Evolutionary conservation across 2,797 vertebrate species (phyloP).

Genomic region (Champsocephalus gunnari): DNA sequence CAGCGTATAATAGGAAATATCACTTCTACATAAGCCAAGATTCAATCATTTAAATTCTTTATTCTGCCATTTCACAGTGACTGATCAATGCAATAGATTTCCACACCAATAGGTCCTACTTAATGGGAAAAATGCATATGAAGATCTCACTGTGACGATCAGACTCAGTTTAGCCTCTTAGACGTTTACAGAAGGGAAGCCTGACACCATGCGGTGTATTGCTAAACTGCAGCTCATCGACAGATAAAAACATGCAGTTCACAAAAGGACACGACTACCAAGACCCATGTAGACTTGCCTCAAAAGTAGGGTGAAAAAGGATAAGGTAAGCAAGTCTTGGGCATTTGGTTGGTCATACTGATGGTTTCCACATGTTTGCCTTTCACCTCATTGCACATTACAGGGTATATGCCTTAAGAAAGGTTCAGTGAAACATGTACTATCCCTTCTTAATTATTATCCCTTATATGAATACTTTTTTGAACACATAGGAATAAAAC

Average conservation of each 20-base stretch:
- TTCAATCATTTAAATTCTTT: neutral
- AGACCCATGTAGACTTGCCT: neutral
- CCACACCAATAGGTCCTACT: neutral
- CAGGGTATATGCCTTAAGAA: neutral
- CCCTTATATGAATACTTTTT: too few species aligned
- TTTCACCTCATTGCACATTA: neutral
- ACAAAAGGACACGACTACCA: neutral
- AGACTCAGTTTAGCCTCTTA: neutral
- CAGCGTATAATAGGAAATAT: neutral
- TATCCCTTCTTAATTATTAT: too few species aligned
- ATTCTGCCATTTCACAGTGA: neutral
- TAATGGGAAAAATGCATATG: neutral
- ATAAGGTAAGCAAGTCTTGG: too few species aligned
- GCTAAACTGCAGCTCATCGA: slow-evolving; percentile 11
- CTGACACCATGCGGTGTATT: slow-evolving; percentile 72
- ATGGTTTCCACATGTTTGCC: neutral
- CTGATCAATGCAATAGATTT: neutral
- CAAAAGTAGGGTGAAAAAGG: neutral
- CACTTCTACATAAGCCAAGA: neutral
- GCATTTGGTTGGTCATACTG: neutral
- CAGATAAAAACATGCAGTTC: neutral
- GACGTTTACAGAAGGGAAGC: slow-evolving; percentile 27
- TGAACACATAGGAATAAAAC: neutral
- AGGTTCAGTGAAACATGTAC: neutral
- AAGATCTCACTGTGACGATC: neutral